Conservation (phyloP, 2,888 invertebrate species). For the Caenorhabditis becei region DNA sequence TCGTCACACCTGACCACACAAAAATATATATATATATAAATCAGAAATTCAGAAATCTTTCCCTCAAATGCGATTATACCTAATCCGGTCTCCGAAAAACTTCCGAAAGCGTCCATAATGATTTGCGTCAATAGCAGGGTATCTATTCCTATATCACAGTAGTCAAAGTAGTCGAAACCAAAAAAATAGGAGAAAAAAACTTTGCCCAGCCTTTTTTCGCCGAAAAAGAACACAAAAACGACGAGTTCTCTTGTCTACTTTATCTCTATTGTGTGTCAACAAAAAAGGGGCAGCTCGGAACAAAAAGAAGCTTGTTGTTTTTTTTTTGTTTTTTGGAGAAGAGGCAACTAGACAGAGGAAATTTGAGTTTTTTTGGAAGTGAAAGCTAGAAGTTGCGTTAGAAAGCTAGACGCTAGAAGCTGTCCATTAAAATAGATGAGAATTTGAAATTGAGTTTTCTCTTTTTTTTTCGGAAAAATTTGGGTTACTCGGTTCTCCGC, state of each 20-base stretch:
- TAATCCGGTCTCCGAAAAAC: background rate
- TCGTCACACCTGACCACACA: background rate
- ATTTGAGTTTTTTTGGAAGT: too few relatives aligned
- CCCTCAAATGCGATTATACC: background rate
- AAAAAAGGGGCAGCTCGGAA: background rate
- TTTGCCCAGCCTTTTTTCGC: background rate
- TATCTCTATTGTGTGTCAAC: slow-evolving; percentile 2
- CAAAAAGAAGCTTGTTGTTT: slow-evolving; percentile 6
- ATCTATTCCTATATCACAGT: slow-evolving; percentile 1
- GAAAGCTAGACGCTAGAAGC: too few relatives aligned
- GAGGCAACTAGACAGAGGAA: too few relatives aligned
- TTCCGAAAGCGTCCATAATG: too few relatives aligned
- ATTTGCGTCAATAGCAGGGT: too few relatives aligned
- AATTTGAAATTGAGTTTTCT: slow-evolving; percentile 30
- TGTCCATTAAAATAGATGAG: slow-evolving; percentile 49
- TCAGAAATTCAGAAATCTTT: background rate
- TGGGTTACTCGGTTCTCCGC: slow-evolving; percentile 6
- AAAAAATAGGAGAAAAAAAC: background rate
- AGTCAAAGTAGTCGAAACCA: background rate
- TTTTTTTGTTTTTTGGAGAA: background rate
- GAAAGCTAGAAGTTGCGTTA: too few relatives aligned
- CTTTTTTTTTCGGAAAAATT: slow-evolving; percentile 10
- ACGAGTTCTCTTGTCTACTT: background rate
- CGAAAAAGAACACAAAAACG: background rate
- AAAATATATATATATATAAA: background rate